Evolutionary conservation across 1,140 invertebrate species (phyloP).

Genomic region (Heliothis virescens): DNA sequence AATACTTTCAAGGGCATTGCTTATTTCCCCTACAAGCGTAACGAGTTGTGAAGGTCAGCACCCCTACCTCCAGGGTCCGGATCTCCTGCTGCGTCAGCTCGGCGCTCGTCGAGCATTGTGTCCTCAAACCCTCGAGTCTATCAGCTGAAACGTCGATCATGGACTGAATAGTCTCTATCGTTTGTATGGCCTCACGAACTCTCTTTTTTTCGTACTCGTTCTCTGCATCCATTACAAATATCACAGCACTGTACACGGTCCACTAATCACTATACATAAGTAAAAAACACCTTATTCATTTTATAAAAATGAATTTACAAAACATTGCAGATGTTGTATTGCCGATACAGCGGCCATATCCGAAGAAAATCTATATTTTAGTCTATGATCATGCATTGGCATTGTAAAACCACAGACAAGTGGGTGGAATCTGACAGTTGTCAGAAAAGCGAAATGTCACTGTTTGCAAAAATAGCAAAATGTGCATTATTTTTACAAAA

Average conservation of each 20-base stretch:
- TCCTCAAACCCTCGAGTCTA: constrained; percentile 95
- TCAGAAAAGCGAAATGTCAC: constrained; percentile 51
- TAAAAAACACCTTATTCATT: constrained; percentile 85
- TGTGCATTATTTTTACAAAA: background rate
- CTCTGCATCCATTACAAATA: constrained; percentile 87
- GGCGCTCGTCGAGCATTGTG: constrained; percentile 96
- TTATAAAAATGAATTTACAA: constrained; percentile 86
- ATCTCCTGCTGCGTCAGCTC: constrained; percentile 98
- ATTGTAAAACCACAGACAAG: constrained; percentile 67
- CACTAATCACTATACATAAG: constrained; percentile 81
- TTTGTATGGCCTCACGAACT: constrained; percentile 89
- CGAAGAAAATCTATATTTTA: constrained; percentile 85
- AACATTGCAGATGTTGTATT: constrained; percentile 85
- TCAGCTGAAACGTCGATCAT: constrained; percentile 98
- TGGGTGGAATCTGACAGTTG: constrained; percentile 66
- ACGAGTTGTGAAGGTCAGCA: constrained; percentile 42
- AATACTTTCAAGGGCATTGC: constrained; percentile 77
- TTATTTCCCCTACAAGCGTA: constrained; percentile 60
- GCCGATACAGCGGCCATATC: constrained; percentile 86
- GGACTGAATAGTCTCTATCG: constrained; percentile 89
- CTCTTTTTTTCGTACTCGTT: constrained; percentile 87
- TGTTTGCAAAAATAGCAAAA: constrained; percentile 4
- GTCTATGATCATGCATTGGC: constrained; percentile 73
- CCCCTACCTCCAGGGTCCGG: constrained; percentile 94
- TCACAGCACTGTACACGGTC: constrained; percentile 84